Evolutionary conservation across 2,888 invertebrate species (phyloP), one percentile per base, ranked within the genome.

Genomic region (Morpho helenor): DNA sequence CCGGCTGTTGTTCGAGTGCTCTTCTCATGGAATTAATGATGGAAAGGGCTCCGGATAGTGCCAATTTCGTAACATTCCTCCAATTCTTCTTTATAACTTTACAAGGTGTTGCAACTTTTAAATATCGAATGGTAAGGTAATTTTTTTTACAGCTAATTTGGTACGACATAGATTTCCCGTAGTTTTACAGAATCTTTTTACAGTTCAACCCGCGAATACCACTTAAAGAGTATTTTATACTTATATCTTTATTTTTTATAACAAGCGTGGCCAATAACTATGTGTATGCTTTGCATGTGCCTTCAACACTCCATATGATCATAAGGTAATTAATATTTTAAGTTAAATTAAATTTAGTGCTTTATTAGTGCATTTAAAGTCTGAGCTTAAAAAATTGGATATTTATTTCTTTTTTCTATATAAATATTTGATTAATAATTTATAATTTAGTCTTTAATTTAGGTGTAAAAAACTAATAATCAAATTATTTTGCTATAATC

Each of bases 281-380:
- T 83, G 90, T 87, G 23, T 90, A 89, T 66, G 75, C 80, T 66
- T 79, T 90, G 78, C 87, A 90, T 85, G 89, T 90, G 62, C 88
- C 89, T 60, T 84, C 90, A 7, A 90, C 90, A 1, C 74, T 90
- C 52, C 90, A 90, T 72, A 90, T 89, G 88, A 89, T 90, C 56
- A 89, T 90, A 77, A 79, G 90, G 90, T 90, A 80, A 66, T 49
- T 62, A 50, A 60, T 52, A 41, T 60, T 54, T 16, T 16, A 16
- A 16, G 16, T 16, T 1, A 16, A 16, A 16, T 16, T 16, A 16
- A 16, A 16, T 1, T 16, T 16, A 16, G 16, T 16, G 16, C 16
- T 16, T 16, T 16, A 16, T 16, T 16, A 16, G 16, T 16, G 16
- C 39, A 31, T 10, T 47, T 39, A 16, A 46, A 31, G 31, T 31